These are phyloP conservation scores for Gopherus flavomarginatus DNA, from an alignment of 2,113 vertebrate species.

Conservation along the genomic window DNA sequence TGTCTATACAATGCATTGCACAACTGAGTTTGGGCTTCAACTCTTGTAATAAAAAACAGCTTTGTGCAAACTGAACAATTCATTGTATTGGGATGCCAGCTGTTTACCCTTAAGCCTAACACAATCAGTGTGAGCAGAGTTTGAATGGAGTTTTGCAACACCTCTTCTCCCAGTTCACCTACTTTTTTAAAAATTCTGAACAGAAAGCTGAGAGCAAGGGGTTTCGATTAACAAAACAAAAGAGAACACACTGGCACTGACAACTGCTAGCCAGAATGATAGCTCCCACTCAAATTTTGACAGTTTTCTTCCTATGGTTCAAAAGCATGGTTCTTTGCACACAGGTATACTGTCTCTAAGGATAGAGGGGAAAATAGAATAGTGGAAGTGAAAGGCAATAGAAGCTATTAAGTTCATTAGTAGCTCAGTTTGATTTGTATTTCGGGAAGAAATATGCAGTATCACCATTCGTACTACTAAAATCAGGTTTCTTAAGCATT, in stretches of 20 bases:
- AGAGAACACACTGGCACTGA: neutral
- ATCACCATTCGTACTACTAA: fast-evolving
- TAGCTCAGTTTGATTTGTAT: neutral
- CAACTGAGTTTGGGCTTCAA: fast-evolving
- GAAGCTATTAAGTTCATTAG: neutral
- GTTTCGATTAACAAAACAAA: neutral
- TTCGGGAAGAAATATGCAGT: neutral
- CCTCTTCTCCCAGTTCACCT: neutral
- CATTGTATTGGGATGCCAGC: fast-evolving
- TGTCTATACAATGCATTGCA: fast-evolving
- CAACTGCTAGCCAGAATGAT: neutral
- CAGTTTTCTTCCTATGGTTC: neutral
- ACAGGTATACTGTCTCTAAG: neutral
- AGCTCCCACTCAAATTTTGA: neutral
- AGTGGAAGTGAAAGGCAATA: neutral
- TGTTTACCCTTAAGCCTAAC: neutral
- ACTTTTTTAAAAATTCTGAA: neutral
- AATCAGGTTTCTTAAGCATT: neutral
- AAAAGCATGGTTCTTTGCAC: neutral
- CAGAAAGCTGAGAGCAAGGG: neutral
- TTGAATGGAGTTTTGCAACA: neutral
- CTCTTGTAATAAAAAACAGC: neutral
- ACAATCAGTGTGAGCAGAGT: neutral
- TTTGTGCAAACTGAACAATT: fast-evolving
- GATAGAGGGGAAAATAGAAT: neutral